Percentiles rank a stretch among this genome's conserved stretches.
These are phyloP conservation scores for Bhutanitis thaidina DNA, from an alignment of 2,888 invertebrate genomes.

Conservation along the genomic window DNA sequence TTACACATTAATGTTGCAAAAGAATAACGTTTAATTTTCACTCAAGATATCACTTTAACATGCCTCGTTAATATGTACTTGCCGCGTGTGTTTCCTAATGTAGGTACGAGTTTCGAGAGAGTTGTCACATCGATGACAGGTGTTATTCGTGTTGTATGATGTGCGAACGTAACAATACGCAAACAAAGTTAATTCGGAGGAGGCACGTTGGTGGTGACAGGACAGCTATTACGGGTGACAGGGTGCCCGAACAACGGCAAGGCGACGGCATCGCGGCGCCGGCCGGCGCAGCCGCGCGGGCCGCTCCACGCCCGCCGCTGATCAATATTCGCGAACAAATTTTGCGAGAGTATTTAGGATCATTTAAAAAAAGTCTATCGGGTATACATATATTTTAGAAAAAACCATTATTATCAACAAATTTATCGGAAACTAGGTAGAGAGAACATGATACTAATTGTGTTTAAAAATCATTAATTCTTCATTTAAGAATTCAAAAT, in stretches of 20 bases:
- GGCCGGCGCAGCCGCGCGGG: constrained; percentile 32
- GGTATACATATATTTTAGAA: too few species aligned
- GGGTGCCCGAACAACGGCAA: constrained; percentile 17
- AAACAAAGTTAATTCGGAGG: constrained; percentile 68
- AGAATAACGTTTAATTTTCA: neutral
- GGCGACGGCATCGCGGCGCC: constrained; percentile 31
- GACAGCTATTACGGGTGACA: constrained; percentile 33
- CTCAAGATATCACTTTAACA: constrained; percentile 2
- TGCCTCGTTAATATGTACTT: constrained; percentile 6
- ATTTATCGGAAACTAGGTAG: too few species aligned
- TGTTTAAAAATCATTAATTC: too few species aligned
- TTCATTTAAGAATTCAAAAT: too few species aligned
- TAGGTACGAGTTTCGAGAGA: neutral
- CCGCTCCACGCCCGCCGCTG: constrained; percentile 18
- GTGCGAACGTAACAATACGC: constrained; percentile 48
- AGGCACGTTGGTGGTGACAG: constrained; percentile 37
- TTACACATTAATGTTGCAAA: neutral
- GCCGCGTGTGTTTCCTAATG: constrained; percentile 3
- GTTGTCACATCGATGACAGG: constrained; percentile 24
- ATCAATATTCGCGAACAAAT: constrained; percentile 22
- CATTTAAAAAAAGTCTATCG: neutral
- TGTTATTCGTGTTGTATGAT: constrained; percentile 50
- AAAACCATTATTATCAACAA: too few species aligned
- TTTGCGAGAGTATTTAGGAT: constrained; percentile 11
- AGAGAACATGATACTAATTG: too few species aligned